Percentiles rank a stretch among this genome's conserved stretches.
Conservation (phyloP, 1,140 invertebrate genomes). For the Hyphantria cunea region DNA sequence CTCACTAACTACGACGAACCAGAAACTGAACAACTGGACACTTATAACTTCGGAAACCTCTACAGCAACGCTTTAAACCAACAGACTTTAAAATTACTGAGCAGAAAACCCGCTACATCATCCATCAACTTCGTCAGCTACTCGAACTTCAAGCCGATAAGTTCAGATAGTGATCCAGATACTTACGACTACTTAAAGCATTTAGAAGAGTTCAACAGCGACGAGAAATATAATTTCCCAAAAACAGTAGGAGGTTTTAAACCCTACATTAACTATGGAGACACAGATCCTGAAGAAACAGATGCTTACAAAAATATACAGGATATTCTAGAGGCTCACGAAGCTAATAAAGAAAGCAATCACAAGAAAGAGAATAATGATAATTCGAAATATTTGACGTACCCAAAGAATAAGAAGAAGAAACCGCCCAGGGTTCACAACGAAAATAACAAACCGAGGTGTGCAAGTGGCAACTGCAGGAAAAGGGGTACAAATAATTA, state of each 20-base stretch:
- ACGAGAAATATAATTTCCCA: constrained; percentile 44
- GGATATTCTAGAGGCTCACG: constrained; percentile 66
- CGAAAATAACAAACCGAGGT: constrained; percentile 41
- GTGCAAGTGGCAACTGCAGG: constrained; percentile 52
- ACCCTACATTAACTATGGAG: constrained; percentile 33
- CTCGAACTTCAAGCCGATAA: constrained; percentile 57
- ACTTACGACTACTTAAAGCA: constrained; percentile 65
- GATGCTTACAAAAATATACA: constrained; percentile 66
- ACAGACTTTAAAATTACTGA: constrained; percentile 35
- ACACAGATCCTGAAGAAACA: constrained; percentile 46
- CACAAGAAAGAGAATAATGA: constrained; percentile 34
- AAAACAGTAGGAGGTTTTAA: constrained; percentile 46
- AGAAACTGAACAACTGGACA: constrained; percentile 31
- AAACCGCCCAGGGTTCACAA: constrained; percentile 8
- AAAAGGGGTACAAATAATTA: constrained; percentile 38
- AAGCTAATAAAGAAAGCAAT: constrained; percentile 48
- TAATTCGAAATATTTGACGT: constrained; percentile 40
- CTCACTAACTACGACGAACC: constrained; percentile 36
- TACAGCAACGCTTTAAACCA: constrained; percentile 50
- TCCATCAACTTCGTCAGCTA: constrained; percentile 60
- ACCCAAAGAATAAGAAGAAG: constrained; percentile 37
- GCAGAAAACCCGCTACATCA: constrained; percentile 43
- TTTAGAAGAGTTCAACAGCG: constrained; percentile 46
- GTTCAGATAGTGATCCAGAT: constrained; percentile 53
- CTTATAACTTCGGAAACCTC: constrained; percentile 39